Evolutionary conservation across 2,113 vertebrate genomes (phyloP).

Genomic region (Rhabdornis inornatus): DNA sequence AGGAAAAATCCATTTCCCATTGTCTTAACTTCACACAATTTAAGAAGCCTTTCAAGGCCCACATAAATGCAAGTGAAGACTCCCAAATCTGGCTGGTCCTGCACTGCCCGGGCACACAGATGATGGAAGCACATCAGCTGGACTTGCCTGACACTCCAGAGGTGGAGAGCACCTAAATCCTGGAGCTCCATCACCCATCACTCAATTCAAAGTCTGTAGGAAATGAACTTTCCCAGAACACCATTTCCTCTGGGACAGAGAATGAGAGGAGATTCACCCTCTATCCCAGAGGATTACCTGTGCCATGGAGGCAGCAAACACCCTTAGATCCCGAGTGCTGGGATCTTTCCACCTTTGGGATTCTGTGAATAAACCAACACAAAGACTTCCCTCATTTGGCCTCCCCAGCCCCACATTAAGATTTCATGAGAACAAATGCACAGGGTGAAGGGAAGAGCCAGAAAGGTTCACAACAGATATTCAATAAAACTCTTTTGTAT

Average conservation of each 20-base stretch:
- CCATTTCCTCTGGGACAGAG: rapidly evolving
- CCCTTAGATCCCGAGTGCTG: neutral
- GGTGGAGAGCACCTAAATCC: neutral
- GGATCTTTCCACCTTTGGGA: neutral
- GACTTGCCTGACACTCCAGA: neutral
- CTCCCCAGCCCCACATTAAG: neutral
- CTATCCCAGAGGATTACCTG: neutral
- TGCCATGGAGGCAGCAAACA: rapidly evolving
- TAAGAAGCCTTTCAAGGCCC: neutral
- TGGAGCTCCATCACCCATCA: rapidly evolving
- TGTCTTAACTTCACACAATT: neutral
- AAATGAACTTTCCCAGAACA: neutral
- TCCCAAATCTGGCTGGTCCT: neutral
- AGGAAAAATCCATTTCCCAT: neutral
- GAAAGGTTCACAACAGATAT: neutral
- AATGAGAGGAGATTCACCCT: neutral
- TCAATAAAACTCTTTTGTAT: neutral
- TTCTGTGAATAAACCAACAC: neutral
- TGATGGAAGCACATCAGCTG: neutral
- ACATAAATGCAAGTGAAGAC: neutral
- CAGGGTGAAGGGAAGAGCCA: no score
- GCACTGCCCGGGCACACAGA: rapidly evolving
- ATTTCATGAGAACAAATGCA: neutral
- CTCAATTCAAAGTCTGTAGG: neutral
- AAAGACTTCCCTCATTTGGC: neutral